Conservation (phyloP, 64 coral and sea anemone species). For the Catalaphyllia jardinei region DNA sequence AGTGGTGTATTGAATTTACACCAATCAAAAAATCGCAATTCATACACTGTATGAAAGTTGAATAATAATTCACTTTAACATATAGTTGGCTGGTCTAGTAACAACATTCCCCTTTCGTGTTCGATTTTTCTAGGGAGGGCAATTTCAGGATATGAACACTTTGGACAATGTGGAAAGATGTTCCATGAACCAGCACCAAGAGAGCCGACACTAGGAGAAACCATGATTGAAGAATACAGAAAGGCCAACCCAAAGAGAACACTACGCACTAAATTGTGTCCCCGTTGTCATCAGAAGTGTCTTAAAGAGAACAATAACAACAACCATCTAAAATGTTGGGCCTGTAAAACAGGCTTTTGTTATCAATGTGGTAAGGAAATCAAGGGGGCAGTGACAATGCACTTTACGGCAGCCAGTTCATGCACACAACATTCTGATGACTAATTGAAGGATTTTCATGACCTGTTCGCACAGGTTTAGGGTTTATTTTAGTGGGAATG, state of each 20-base stretch:
- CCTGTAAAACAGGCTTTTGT: conserved; percentile 92
- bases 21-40: too few species aligned
- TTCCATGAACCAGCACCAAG: neutral
- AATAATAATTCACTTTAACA: neutral
- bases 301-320: conserved; percentile 80
- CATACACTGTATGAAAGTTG: too few species aligned
- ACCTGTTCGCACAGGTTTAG: too few species aligned
- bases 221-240: conserved; percentile 48
- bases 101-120: neutral
- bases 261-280: conserved; percentile 58
- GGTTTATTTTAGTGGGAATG: too few species aligned
- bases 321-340: conserved; percentile 93
- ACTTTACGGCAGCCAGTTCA: conserved; percentile 62
- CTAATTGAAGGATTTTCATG: neutral
- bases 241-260: conserved; percentile 26
- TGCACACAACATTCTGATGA: conserved; percentile 90
- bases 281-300: conserved; percentile 82
- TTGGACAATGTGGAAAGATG: conserved; percentile 33
- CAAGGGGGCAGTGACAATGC: conserved; percentile 49
- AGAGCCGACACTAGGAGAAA: conserved; percentile 58
- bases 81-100: neutral
- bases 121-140: conserved; percentile 67
- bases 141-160: conserved; percentile 82
- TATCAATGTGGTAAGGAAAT: conserved; percentile 84
- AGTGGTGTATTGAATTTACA: too few species aligned